Percentiles rank a stretch among this genome's conserved stretches.
Conservation (phyloP, 2,888 invertebrate genomes). For the Piscicola geometra region DNA sequence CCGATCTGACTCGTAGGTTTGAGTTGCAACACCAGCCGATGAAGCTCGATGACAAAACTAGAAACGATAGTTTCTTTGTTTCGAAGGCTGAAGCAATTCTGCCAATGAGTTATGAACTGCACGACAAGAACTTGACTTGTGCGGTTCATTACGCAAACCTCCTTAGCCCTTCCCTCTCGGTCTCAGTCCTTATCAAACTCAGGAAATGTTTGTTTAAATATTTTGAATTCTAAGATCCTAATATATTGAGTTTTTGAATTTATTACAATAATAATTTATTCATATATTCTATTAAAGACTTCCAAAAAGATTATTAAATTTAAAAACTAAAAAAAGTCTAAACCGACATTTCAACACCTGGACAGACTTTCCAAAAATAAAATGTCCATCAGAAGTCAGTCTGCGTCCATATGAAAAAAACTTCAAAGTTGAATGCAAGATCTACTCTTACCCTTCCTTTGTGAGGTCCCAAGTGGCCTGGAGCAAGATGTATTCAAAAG, state of each 20-base stretch:
- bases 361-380: constrained; percentile 27
- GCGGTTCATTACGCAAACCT: background rate
- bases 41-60: background rate
- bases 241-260: too few species aligned
- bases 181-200: constrained; percentile 15
- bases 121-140: constrained; percentile 25
- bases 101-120: constrained; percentile 11
- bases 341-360: background rate
- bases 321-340: too few species aligned
- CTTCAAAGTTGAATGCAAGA: constrained; percentile 2
- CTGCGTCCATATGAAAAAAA: constrained; percentile 8
- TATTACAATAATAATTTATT: too few species aligned
- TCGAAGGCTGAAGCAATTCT: background rate
- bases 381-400: background rate
- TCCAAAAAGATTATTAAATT: background rate
- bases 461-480: background rate
- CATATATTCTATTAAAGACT: too few species aligned
- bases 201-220: constrained; percentile 18
- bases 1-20: constrained; percentile 39
- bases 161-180: background rate
- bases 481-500: background rate
- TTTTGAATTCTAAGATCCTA: too few species aligned
- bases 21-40: background rate
- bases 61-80: background rate
- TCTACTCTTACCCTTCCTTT: constrained; percentile 6